Evolutionary conservation across 2,113 vertebrate genomes (phyloP).

Genomic region (Bambusicola thoracicus): DNA sequence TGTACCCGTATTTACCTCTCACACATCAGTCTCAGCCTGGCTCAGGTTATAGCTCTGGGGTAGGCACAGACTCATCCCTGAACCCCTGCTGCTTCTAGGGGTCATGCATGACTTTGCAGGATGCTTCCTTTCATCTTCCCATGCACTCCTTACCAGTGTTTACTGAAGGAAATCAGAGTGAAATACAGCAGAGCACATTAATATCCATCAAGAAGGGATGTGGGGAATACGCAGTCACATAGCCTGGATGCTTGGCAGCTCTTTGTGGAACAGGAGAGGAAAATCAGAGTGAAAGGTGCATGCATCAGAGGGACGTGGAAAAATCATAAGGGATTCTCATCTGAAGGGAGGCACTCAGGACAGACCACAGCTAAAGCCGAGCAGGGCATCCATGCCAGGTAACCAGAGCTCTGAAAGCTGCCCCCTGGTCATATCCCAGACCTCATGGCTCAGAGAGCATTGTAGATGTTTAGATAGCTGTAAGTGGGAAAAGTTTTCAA

Average conservation of each 20-base stretch:
- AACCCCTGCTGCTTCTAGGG: not conserved
- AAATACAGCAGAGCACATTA: not conserved
- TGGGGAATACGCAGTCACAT: not conserved
- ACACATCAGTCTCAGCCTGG: not conserved
- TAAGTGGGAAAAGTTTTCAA: not conserved
- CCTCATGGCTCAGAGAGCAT: not conserved
- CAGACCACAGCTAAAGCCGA: not conserved
- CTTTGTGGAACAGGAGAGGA: not conserved
- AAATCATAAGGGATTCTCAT: not conserved
- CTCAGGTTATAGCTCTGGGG: not conserved
- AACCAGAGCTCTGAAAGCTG: not conserved
- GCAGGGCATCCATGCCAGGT: not conserved
- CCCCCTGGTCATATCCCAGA: not conserved
- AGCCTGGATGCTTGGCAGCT: not conserved
- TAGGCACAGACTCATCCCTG: not conserved
- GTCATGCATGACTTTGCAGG: accelerated
- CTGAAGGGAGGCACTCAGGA: not conserved
- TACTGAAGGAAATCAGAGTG: not conserved
- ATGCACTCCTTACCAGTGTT: not conserved
- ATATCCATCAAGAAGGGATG: not conserved
- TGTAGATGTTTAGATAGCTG: not conserved
- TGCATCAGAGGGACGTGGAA: not conserved
- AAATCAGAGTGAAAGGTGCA: slow-evolving; percentile 12
- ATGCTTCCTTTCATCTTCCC: not conserved
- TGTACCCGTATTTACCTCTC: not conserved